phyloP scores from a whole-genome alignment of 2,797 vertebrate species.

The Lepilemur septentrionalis region DNA sequence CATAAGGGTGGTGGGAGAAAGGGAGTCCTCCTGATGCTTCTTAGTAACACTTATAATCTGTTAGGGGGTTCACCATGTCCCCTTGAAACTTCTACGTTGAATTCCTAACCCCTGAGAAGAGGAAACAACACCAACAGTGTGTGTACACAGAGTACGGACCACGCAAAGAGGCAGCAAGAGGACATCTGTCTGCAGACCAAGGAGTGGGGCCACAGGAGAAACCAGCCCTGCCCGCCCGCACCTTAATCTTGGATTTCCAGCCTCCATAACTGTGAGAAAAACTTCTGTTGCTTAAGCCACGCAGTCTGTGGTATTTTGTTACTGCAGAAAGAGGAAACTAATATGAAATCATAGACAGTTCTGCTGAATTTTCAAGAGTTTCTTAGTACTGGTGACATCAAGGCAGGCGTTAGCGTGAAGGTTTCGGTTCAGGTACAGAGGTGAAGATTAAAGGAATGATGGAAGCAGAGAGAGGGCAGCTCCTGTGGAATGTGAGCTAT shows the following conservation, averaged over 20 bases:
- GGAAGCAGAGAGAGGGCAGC: background rate
- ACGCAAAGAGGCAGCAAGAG: background rate
- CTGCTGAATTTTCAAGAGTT: background rate
- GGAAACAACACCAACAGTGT: background rate
- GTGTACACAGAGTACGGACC: background rate
- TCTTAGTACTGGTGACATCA: background rate
- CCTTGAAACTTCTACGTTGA: background rate
- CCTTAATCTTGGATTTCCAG: background rate
- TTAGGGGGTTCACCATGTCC: background rate
- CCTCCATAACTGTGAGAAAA: background rate
- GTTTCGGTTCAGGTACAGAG: background rate
- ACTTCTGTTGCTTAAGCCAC: background rate
- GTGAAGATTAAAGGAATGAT: background rate
- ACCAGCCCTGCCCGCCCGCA: background rate
- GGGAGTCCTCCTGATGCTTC: background rate
- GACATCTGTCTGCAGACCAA: background rate
- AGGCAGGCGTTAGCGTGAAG: background rate
- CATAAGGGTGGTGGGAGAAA: background rate
- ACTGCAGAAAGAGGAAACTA: fast-evolving
- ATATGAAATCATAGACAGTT: background rate
- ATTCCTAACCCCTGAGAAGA: background rate
- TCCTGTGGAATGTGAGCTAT: no score
- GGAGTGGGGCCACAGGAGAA: background rate
- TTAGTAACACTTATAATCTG: background rate
- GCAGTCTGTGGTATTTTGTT: background rate